These are phyloP conservation scores for Hippopotamyrus pictus DNA, from an alignment of 2,797 vertebrate species.

Conservation along the genomic window DNA sequence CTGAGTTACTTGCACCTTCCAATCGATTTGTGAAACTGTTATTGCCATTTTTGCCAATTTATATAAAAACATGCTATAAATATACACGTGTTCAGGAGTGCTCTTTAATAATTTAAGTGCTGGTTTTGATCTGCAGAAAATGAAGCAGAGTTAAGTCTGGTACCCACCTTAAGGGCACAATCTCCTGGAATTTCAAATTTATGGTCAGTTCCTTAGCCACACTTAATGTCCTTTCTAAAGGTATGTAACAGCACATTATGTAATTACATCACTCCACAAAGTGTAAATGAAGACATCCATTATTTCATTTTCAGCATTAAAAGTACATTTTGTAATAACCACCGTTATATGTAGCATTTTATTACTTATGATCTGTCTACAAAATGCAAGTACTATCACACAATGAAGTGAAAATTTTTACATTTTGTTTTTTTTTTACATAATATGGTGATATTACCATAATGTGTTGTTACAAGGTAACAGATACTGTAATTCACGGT, in stretches of 20 bases:
- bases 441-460: neutral
- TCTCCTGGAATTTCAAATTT: neutral
- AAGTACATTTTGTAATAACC: neutral
- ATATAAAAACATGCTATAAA: conserved; percentile 6
- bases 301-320: neutral
- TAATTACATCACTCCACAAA: neutral
- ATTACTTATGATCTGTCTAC: neutral
- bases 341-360: neutral
- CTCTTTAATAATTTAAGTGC: neutral
- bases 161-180: neutral
- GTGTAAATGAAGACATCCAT: neutral
- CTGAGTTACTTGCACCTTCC: neutral
- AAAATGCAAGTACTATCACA: neutral
- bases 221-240: neutral
- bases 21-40: neutral
- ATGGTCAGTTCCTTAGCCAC: neutral
- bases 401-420: neutral
- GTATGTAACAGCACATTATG: neutral
- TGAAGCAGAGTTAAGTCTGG: neutral
- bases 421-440: neutral
- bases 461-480: neutral
- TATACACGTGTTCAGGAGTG: neutral
- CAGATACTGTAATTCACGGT: neutral
- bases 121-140: neutral
- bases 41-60: neutral